phyloP scores from a whole-genome alignment of 2,888 invertebrate species.

The Limulus polyphemus region DNA sequence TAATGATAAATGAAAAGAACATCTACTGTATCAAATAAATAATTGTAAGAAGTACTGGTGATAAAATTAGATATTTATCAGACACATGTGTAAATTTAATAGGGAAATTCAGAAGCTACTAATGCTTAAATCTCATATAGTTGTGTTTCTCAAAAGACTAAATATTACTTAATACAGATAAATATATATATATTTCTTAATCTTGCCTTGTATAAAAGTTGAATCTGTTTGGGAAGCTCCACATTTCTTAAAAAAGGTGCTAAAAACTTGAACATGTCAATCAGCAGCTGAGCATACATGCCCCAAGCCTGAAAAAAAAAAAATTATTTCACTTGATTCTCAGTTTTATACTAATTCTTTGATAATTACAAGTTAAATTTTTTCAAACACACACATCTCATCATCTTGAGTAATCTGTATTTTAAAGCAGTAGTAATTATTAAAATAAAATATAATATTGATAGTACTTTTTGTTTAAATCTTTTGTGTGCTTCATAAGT shows the following conservation, averaged over 20 bases:
- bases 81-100: neutral
- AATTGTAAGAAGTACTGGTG: too few relatives aligned
- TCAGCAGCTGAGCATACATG: constrained; percentile 88
- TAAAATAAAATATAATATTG: too few relatives aligned
- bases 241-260: constrained; percentile 95
- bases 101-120: constrained; percentile 1
- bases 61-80: too few relatives aligned
- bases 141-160: neutral
- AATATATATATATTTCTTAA: neutral
- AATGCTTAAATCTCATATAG: neutral
- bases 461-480: too few relatives aligned
- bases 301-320: constrained; percentile 57
- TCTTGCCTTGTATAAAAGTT: constrained; percentile 77
- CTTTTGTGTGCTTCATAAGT: too few relatives aligned
- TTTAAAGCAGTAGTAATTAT: too few relatives aligned
- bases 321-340: neutral
- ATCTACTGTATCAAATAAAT: too few relatives aligned
- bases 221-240: constrained; percentile 85
- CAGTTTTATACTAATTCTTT: constrained; percentile 3
- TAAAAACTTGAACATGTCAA: constrained; percentile 91
- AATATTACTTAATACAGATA: neutral
- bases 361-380: constrained; percentile 6
- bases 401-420: too few relatives aligned
- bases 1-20: too few relatives aligned
- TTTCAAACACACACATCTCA: too few relatives aligned